Evolutionary conservation across 2,888 invertebrate genomes (phyloP), one percentile per base, ranked within the genome.

Genomic region (Pristionchus exspectatus): DNA sequence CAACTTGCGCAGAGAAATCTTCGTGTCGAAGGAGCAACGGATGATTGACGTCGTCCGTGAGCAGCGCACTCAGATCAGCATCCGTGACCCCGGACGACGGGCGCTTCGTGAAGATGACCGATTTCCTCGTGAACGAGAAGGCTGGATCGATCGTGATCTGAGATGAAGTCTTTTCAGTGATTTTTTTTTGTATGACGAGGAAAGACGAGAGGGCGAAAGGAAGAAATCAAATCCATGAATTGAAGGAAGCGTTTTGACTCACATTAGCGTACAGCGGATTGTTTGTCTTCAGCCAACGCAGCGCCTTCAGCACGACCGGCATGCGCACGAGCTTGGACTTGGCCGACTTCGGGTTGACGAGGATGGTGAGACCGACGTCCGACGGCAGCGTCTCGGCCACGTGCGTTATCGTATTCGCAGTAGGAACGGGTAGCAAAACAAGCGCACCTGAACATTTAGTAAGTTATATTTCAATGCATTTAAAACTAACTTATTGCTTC

Each of bases 261-360:
- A 83, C 69, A 14, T 90, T 69, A 1, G n/a, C 50, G 50, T 90
- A 90, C 21, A n/a, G 50, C 12, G 24, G 27, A 56, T 90, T 88
- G 77, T 90, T 56, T 24, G 0, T 18, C 33, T 90, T 90, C 21
- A 90, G 56, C 54, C 59, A 90, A 21, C 63, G 18, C 30, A 90
- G n/a, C 1, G 90, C 90, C 1, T n/a, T 14, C 24, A 90, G 5
- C 24, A 90, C 89, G 27, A 30, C 27, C 2, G 85, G 77, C 30
- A 90, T 21, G 24, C 74, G 18, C 1, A 90, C 90, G 14, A 85
- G 27, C 9, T 74, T 69, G 1, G 10, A 33, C 16, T 56, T 56
- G 56, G 56, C 56, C 56, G 56, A 56, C 16, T 56, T 16, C 56
- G 56, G 56, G 16, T 56, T 56, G 56, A n/a, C n/a, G n/a, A n/a